A percentile compares a stretch with the other conserved stretches of the same genome.
Evolutionary conservation across 2,888 invertebrate species (phyloP).

Genomic region (Ditula angustiorana): DNA sequence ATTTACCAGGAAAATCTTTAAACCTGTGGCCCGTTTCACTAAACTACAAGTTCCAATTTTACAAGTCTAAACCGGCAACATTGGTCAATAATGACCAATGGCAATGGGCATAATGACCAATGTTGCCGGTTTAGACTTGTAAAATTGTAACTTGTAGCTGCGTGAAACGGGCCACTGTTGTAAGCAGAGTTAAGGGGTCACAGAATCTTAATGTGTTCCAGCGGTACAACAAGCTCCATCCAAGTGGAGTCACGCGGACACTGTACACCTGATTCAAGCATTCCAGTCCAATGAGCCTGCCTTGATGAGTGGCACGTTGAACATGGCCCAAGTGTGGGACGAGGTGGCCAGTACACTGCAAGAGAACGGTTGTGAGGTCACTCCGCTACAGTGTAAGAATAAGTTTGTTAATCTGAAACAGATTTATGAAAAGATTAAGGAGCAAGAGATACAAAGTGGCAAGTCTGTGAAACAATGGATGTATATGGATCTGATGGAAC

Average conservation of each 20-base stretch:
- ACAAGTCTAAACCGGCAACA: no score
- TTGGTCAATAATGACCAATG: no score
- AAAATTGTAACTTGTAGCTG: no score
- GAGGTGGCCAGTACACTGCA: constrained; percentile 9
- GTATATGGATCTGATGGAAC: constrained; percentile 21
- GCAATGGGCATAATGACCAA: no score
- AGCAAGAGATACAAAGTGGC: constrained; percentile 13
- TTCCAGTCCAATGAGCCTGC: constrained; percentile 6
- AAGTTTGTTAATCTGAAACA: constrained; percentile 22
- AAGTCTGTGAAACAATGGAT: constrained; percentile 18
- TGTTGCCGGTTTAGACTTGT: no score
- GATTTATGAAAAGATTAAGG: constrained; percentile 22
- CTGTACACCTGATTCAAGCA: constrained; percentile 3
- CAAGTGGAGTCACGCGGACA: constrained; percentile 15
- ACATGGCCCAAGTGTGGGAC: constrained; percentile 17
- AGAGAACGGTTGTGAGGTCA: neutral
- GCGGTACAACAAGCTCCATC: neutral
- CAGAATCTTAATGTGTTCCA: neutral
- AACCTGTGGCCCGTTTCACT: no score
- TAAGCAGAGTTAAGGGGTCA: no score
- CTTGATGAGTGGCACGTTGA: neutral
- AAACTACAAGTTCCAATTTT: no score
- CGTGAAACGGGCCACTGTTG: no score
- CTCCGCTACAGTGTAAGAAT: constrained; percentile 14
- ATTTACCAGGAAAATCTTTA: no score